Evolutionary conservation across 2,888 invertebrate genomes (phyloP), one percentile per base, ranked within the genome.

Genomic region (Acrobasis consociella): DNA sequence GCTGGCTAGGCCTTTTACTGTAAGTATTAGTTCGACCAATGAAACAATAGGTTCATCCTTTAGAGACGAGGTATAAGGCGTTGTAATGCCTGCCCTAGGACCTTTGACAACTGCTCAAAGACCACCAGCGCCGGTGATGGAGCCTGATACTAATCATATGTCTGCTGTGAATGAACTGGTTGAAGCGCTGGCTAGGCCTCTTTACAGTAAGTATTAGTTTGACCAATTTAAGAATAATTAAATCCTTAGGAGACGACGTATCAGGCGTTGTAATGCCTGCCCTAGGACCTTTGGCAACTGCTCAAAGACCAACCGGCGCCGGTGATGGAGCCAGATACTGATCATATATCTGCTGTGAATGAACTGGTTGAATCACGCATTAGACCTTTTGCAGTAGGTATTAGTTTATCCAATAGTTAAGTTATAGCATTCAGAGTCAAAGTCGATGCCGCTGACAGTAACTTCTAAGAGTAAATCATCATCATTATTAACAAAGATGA

Each of bases 1-100:
- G 1, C 68, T 93, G 8, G 83, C 91, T 13, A 87, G 90, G 63
- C 93, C 93, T 9, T 93, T 93, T 63, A 91, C 90, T 67, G 93
- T 93, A 66, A 86, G 86, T 70, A 22, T 22, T 72, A 31, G 10
- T 22, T 22, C 3, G 22, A 22, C 22, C 22, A 22, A 13, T 37
- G 51, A 37, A 62, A 2, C 46, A 15, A 51, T 62, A 49, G 9
- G 1, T 22, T 17, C 17, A 55, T 38, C 51, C 31, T 91, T 91
- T 60, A 91, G 91, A 15, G 92, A 91, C 61, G 89, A 86, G 60
- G 89, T 89, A 1, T 87, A 89, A 0, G 89, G 87, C 0, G 87
- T 89, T 52, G 86, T 82, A 0, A 89, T 87, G 0, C 82, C 83
- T 62, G 93, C 85, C 67, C 94, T 87, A 64, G 93, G 82, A 67